These are phyloP conservation scores for Bembecia ichneumoniformis DNA, from an alignment of 2,888 invertebrate species.

Conservation along the genomic window DNA sequence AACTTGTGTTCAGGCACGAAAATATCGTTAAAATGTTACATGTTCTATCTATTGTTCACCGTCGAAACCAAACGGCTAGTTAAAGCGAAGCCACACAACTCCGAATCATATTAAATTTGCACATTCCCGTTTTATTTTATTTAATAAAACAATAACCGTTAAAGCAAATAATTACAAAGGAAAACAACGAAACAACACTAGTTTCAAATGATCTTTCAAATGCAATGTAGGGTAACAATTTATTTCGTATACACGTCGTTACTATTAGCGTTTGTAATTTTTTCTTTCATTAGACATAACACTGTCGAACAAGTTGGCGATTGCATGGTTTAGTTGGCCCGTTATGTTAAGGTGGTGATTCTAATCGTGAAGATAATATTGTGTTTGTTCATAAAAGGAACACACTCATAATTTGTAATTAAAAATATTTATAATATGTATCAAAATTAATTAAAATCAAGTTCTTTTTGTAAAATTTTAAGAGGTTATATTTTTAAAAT, in stretches of 20 bases:
- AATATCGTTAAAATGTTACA: constrained; percentile 44
- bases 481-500: too few species aligned
- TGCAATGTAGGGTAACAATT: constrained; percentile 36
- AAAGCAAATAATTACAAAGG: constrained; percentile 35
- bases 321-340: too few species aligned
- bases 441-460: too few species aligned
- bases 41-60: constrained; percentile 45
- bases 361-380: too few species aligned
- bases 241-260: constrained; percentile 54
- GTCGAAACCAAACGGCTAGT: constrained; percentile 40
- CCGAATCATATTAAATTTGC: constrained; percentile 34
- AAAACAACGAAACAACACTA: constrained; percentile 11
- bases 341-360: too few species aligned
- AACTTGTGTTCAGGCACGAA: constrained; percentile 49
- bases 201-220: background rate
- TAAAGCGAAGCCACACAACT: constrained; percentile 26
- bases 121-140: constrained; percentile 39
- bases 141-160: constrained; percentile 13
- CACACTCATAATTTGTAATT: too few species aligned
- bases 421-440: too few species aligned
- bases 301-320: too few species aligned
- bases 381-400: too few species aligned
- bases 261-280: too few species aligned
- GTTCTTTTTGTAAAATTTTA: too few species aligned
- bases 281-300: too few species aligned